Conservation (phyloP, 2,113 vertebrate species). For the Psittacara wagleri region DNA sequence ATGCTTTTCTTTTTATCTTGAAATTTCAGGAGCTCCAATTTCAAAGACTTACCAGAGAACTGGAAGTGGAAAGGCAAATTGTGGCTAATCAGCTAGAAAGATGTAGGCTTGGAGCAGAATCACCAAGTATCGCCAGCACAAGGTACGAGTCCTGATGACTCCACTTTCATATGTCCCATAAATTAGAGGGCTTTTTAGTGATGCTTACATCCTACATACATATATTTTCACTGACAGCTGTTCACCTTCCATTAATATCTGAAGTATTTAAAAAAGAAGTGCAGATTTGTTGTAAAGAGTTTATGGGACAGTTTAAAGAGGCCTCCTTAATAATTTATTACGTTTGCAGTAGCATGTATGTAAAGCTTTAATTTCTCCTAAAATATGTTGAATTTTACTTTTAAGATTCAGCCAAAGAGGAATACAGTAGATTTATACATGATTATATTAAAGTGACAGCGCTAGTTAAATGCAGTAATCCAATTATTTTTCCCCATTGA, state of each 20-base stretch:
- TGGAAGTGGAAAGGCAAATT: conserved; percentile 99
- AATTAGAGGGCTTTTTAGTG: conserved; percentile 2
- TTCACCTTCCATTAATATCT: conserved; percentile 13
- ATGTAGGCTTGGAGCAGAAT: conserved; percentile 98
- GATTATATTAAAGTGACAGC: background rate
- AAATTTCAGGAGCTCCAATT: conserved; percentile 96
- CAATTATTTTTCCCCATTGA: background rate
- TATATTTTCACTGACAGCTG: background rate
- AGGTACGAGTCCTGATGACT: conserved; percentile 84
- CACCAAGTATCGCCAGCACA: conserved; percentile 94
- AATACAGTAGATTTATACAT: background rate
- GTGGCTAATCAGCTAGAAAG: conserved; percentile 99
- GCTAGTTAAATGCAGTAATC: background rate
- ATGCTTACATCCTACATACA: background rate
- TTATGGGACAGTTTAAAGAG: conserved; percentile 39
- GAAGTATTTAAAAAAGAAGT: background rate
- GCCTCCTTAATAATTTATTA: background rate
- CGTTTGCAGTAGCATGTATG: background rate
- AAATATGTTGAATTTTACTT: background rate
- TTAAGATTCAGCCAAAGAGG: background rate
- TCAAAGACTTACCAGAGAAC: conserved; percentile 98
- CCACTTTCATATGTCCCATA: conserved; percentile 41
- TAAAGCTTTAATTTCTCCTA: background rate
- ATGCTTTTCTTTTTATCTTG: conserved; percentile 73
- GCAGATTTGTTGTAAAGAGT: background rate